Conservation (phyloP, 2,113 vertebrate species). For the Percopsis transmontana region DNA sequence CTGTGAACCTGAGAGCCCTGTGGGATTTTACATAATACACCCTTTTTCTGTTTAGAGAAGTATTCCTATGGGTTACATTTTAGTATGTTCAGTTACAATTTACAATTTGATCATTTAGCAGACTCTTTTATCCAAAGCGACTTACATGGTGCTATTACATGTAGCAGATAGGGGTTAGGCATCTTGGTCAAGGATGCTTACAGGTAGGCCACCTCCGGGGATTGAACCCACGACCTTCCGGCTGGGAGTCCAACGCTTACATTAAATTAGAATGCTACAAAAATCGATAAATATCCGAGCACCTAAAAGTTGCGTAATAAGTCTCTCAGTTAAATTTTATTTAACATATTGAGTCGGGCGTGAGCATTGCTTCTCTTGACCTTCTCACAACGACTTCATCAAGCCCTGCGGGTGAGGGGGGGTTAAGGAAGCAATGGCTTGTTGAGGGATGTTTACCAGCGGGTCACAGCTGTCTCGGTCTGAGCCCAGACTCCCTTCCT, state of each 20-base stretch:
- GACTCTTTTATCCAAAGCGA: too few relatives aligned
- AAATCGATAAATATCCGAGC: conserved; percentile 23
- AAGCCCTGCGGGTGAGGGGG: conserved; percentile 33
- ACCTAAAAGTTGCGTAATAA: conserved; percentile 20
- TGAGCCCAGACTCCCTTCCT: conserved; percentile 40
- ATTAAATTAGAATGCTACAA: conserved; percentile 19
- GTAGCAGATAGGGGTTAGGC: too few relatives aligned
- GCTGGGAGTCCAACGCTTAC: too few relatives aligned
- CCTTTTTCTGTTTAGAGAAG: conserved; percentile 5
- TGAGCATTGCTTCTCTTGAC: conserved; percentile 15
- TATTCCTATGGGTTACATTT: conserved; percentile 16
- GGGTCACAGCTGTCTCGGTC: conserved; percentile 28
- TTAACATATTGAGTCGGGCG: conserved; percentile 30
- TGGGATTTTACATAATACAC: conserved; percentile 33
- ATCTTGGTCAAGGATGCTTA: too few relatives aligned
- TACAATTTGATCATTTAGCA: too few relatives aligned
- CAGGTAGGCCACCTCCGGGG: too few relatives aligned
- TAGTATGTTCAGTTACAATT: conserved; percentile 10
- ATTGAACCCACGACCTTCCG: too few relatives aligned
- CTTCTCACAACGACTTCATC: conserved; percentile 33
- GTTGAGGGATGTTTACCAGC: conserved; percentile 33
- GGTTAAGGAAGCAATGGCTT: conserved; percentile 43
- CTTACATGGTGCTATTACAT: too few relatives aligned
- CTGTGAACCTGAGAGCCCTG: conserved; percentile 15
- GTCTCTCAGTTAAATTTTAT: conserved; percentile 19